Percentiles rank a stretch among this genome's conserved stretches.
phyloP scores from a whole-genome alignment of 2,113 vertebrate species.

The Rhagologus leucostigma region DNA sequence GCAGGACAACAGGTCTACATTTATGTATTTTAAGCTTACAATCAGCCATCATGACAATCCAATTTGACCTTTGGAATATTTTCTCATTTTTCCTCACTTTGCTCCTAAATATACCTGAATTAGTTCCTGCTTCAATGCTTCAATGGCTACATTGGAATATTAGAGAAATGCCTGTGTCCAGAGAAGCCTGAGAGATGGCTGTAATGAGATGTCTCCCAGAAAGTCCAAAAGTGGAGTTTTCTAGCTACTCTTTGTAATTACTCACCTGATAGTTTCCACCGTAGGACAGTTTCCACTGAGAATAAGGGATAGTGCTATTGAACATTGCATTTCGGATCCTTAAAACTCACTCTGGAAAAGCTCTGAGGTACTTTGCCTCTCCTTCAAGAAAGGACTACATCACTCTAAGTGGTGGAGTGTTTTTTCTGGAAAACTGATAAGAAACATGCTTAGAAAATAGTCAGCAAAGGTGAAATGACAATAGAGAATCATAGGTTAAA shows the following conservation, averaged over 20 bases:
- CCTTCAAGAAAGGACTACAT: neutral
- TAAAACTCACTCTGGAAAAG: neutral
- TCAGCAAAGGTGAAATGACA: slow-evolving; percentile 22
- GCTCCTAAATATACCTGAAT: neutral
- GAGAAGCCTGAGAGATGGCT: neutral
- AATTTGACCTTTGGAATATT: neutral
- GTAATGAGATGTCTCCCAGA: neutral
- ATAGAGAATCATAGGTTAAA: neutral
- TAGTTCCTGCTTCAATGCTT: neutral
- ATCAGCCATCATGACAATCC: neutral
- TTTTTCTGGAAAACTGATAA: slow-evolving; percentile 24
- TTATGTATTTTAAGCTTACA: neutral
- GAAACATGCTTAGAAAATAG: neutral
- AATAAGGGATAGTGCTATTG: neutral
- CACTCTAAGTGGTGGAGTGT: neutral
- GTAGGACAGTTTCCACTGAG: neutral
- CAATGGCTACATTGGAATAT: neutral
- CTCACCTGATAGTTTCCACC: neutral
- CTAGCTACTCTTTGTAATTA: neutral
- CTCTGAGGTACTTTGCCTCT: neutral
- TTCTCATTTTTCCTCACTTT: neutral
- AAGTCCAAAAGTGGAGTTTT: neutral
- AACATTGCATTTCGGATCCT: neutral
- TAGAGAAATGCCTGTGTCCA: neutral
- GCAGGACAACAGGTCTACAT: neutral